Conservation (phyloP, 2,797 vertebrate species). For the Myotis planiceps region DNA sequence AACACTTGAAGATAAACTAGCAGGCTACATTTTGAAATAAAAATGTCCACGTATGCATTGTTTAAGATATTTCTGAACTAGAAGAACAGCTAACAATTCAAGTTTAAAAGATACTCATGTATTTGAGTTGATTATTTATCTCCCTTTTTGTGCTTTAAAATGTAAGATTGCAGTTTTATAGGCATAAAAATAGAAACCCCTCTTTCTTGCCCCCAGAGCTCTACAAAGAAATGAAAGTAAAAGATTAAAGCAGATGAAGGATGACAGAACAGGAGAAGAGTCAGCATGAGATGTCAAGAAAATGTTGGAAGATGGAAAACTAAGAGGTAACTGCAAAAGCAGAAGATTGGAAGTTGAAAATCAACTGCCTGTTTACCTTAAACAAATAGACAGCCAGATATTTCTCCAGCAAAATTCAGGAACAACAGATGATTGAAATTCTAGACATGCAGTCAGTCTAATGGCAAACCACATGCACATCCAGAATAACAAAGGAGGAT, state of each 20-base stretch:
- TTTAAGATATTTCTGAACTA: background rate
- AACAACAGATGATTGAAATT: background rate
- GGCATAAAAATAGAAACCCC: background rate
- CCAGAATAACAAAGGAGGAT: background rate
- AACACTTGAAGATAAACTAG: background rate
- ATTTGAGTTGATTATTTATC: background rate
- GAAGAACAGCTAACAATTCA: background rate
- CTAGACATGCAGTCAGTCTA: background rate
- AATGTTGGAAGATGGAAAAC: background rate
- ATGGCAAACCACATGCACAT: background rate
- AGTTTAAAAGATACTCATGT: background rate
- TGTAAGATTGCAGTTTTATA: background rate
- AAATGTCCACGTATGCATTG: background rate
- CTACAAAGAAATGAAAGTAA: conserved; percentile 29
- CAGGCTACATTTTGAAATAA: background rate
- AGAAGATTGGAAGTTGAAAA: background rate
- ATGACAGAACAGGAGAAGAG: background rate
- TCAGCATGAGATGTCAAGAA: background rate
- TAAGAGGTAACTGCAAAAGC: background rate
- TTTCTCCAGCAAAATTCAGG: background rate
- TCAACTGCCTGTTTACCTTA: background rate
- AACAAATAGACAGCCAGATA: background rate
- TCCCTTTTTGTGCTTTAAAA: conserved; percentile 6
- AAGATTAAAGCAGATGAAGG: background rate
- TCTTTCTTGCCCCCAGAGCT: background rate